phyloP scores from a whole-genome alignment of 2,113 vertebrate genomes.

The Notothenia coriiceps region DNA sequence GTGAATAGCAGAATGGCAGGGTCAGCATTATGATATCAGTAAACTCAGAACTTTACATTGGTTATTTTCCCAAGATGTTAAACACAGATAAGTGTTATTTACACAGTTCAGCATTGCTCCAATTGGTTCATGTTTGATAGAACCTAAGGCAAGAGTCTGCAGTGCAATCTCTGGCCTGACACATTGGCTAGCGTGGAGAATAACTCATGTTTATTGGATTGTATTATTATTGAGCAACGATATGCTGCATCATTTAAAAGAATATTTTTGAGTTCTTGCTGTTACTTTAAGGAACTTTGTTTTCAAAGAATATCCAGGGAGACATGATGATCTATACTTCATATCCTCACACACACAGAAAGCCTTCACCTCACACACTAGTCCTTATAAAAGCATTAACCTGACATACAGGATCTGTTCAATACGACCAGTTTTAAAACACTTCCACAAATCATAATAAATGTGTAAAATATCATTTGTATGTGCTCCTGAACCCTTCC shows the following conservation, averaged over 20 bases:
- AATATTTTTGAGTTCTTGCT: neutral
- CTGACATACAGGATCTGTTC: neutral
- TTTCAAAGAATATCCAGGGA: conserved; percentile 15
- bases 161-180: neutral
- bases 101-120: neutral
- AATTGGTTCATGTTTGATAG: neutral
- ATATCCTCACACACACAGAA: conserved; percentile 9
- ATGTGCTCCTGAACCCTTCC: neutral
- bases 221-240: conserved; percentile 5
- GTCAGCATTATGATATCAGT: neutral
- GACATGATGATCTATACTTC: conserved; percentile 14
- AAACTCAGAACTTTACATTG: neutral
- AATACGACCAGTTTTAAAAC: conserved; percentile 4
- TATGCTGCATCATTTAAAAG: conserved; percentile 11
- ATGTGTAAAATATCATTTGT: conserved; percentile 6
- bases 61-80: neutral
- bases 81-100: neutral
- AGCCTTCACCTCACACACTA: neutral
- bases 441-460: neutral
- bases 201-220: neutral
- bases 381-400: neutral
- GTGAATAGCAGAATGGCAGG: neutral
- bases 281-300: conserved; percentile 7
- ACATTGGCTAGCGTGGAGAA: neutral
- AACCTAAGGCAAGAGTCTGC: neutral